These are phyloP conservation scores for Herpetotheres cachinnans DNA, from an alignment of 2,113 vertebrate genomes.

Conservation along the genomic window DNA sequence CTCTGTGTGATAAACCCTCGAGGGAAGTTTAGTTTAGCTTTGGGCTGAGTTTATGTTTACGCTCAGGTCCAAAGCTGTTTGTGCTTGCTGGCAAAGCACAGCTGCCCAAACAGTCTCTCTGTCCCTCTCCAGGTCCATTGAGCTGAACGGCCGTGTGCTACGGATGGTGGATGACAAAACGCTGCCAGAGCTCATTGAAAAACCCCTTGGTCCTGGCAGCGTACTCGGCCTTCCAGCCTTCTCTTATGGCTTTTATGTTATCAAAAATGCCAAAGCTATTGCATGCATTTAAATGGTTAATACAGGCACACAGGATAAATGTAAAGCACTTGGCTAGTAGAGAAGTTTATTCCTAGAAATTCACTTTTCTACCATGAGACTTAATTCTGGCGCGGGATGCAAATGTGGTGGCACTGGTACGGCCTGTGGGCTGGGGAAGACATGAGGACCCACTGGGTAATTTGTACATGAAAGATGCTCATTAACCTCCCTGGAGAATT, in stretches of 20 bases:
- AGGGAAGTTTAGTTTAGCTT: background rate
- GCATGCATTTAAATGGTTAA: constrained; percentile 73
- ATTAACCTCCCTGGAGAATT: background rate
- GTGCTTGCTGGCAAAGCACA: background rate
- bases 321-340: background rate
- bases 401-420: background rate
- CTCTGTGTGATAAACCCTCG: background rate
- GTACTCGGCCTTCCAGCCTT: constrained; percentile 80
- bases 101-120: background rate
- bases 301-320: background rate
- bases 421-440: background rate
- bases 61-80: background rate
- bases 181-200: constrained; percentile 77
- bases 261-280: constrained; percentile 75
- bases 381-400: background rate
- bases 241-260: constrained; percentile 88
- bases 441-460: background rate
- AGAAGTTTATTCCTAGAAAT: background rate
- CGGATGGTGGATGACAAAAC: constrained; percentile 86
- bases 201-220: constrained; percentile 63
- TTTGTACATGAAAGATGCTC: accelerated
- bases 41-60: background rate
- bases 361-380: accelerated
- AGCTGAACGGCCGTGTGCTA: constrained; percentile 80
- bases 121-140: constrained; percentile 72